Evolutionary conservation across 2,888 invertebrate species (phyloP), one percentile per base, ranked within the genome.

Genomic region (Lepidocyrtoides sp.): DNA sequence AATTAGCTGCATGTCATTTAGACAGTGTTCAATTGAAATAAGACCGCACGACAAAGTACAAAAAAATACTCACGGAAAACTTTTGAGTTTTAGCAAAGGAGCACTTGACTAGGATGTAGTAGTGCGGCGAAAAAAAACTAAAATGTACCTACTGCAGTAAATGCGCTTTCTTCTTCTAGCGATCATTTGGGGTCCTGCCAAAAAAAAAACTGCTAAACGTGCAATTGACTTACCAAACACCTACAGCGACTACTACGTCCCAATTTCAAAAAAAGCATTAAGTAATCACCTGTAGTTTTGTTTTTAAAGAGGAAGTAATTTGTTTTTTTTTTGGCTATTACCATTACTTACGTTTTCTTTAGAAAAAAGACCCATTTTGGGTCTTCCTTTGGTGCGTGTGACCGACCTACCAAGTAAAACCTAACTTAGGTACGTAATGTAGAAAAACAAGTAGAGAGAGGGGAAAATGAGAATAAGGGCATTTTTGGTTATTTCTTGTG

Each of bases 51-150:
- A 63, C 77, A 75, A 57, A 75, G n/a, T 17, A 48, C 7, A 23
- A 60, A 81, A 81, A 81, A 88, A 81, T 14, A n/a, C 63, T 77
- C 8, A 26, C 63, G 32, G 48, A 60, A 51, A 54, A 81, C 20
- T 69, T 57, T 79, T 81, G 79, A 57, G n/a, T 14, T 48, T 72
- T 17, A 66, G 82, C 63, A 91, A 57, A 60, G 51, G 75, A 85
- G 82, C 81, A 81, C 79, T 72, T 91, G 91, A 91, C 91, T 91
- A 91, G 91, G 91, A 51, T 82, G 90, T 66, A 85, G 77, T 60
- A 66, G 57, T 63, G 85, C 54, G 57, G 20, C 29, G 75, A 69
- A 69, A 79, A 91, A 82, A 81, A 81, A 77, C 57, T 82, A 84
- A 83, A 83, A 60, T 81, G 79, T 85, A 79, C 10, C 29, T 85